These are phyloP conservation scores for Carcharodon carcharias DNA, from an alignment of 2,797 vertebrate genomes.

Conservation along the genomic window DNA sequence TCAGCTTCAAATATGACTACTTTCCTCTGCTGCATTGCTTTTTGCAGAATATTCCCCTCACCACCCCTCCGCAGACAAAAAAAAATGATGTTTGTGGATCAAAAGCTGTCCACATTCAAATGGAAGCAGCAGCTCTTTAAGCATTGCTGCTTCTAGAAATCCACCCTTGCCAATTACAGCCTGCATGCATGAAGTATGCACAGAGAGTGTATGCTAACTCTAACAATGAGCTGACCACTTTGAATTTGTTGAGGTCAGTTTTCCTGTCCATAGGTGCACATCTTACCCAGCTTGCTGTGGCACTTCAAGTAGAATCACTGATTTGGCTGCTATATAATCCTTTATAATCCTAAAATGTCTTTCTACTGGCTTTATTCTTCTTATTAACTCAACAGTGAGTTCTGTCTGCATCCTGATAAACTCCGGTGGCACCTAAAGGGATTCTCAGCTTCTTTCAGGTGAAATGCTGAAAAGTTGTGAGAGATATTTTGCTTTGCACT, in stretches of 20 bases:
- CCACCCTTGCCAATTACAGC: not conserved
- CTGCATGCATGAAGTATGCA: not conserved
- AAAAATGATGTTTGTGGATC: not conserved
- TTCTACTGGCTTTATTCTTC: conserved; percentile 5
- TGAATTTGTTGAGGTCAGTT: conserved; percentile 1
- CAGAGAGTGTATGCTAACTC: not conserved
- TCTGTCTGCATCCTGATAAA: not conserved
- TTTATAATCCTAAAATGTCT: not conserved
- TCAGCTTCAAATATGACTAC: not conserved
- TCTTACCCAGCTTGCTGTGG: not conserved
- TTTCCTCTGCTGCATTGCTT: not conserved
- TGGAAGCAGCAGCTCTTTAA: not conserved
- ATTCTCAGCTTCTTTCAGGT: not conserved
- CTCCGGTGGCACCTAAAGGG: not conserved
- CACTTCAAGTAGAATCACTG: not conserved
- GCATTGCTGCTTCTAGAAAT: not conserved
- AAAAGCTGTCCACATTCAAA: not conserved
- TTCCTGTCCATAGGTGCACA: not conserved
- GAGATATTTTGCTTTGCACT: not conserved
- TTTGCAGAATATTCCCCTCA: not conserved
- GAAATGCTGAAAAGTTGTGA: not conserved
- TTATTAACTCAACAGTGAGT: not conserved
- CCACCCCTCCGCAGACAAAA: not conserved
- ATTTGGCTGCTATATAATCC: not conserved
- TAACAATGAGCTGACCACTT: not conserved